phyloP scores from a whole-genome alignment of 2,888 invertebrate species.

The Pachydiplax longipennis region DNA sequence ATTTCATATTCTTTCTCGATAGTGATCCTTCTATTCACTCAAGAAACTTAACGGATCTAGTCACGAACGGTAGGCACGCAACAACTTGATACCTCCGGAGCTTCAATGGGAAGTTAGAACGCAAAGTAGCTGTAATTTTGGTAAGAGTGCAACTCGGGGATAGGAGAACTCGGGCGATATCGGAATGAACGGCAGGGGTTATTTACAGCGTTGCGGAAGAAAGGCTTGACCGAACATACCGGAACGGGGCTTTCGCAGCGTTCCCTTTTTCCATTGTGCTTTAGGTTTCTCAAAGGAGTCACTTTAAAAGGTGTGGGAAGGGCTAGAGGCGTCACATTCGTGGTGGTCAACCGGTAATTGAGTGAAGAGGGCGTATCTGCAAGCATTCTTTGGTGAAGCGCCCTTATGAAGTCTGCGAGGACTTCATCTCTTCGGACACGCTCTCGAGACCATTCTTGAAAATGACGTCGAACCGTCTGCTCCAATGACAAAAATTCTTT shows the following conservation, averaged over 20 bases:
- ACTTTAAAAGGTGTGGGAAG: background rate
- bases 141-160: background rate
- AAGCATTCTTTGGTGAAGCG: background rate
- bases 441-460: background rate
- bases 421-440: constrained; percentile 39
- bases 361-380: background rate
- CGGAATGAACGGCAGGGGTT: background rate
- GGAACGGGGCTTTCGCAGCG: background rate
- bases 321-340: background rate
- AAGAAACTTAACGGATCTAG: no score
- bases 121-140: background rate
- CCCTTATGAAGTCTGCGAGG: background rate
- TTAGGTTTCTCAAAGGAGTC: background rate
- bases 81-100: background rate
- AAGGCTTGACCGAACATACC: background rate
- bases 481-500: background rate
- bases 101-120: background rate
- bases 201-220: background rate
- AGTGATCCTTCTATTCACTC: no score
- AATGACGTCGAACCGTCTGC: constrained; percentile 4
- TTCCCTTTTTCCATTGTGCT: background rate
- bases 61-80: background rate
- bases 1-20: no score
- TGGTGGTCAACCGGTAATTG: background rate
- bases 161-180: background rate